Evolutionary conservation across 1,140 invertebrate genomes (phyloP), one percentile per base, ranked within the genome.

Genomic region (Caenorhabditis tropicalis): DNA sequence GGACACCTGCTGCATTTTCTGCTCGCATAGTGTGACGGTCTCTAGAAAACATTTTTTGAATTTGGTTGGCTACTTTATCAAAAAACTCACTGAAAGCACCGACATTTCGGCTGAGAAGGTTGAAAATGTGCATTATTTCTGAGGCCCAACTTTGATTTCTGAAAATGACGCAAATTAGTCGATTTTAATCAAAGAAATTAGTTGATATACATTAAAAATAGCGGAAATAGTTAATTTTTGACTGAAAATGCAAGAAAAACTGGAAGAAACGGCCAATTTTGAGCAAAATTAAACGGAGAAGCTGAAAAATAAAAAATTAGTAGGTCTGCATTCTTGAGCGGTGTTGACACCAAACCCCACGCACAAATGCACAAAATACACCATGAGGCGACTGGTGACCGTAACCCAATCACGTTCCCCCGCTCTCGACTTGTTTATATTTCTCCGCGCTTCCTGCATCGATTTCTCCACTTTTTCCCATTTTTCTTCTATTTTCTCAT

Each of bases 51-150:
- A 43, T 10, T 46, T 7, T 0, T 74, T 12, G 10, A 36, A 36
- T 65, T 33, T n/a, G n/a, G n/a, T 36, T 43, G 53, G 21, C 21
- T 6, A 74, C 3, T 43, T 24, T 24, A 27, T 27, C 21, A 2
- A 65, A 65, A 36, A 65, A 74, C 65, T 74, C 9, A 74, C 65
- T 74, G 29, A 74, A 43, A 21, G 36, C 65, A n/a, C 65, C 65
- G 65, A 74, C 36, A 74, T 74, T 74, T 46, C 65, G 65, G 36
- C 33, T 74, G n/a, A 74, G 65, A 74, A 74, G 65, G n/a, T 31
- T 43, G 36, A 74, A 74, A 46, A 74, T 74, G 36, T 74, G 65
- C 65, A 74, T 74, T n/a, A n/a, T n/a, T n/a, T 2, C 43, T 43
- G 36, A 36, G 33, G 65, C 65, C 65, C 65, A 74, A 74, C 43